phyloP scores from a whole-genome alignment of 2,797 vertebrate species.

The Esox lucius region DNA sequence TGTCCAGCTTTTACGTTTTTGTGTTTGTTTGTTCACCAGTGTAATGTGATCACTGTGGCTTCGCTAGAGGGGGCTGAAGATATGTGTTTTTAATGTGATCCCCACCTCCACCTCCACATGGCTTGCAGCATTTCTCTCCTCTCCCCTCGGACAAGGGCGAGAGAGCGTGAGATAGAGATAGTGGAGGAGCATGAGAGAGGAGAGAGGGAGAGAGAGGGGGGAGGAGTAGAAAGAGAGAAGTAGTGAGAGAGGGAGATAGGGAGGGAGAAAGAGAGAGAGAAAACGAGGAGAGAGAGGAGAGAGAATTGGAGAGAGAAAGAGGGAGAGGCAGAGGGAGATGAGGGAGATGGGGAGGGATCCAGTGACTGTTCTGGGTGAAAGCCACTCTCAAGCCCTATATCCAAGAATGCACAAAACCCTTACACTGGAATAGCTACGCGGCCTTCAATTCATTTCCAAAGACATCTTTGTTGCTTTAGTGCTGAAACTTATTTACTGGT shows the following conservation, averaged over 20 bases:
- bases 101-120: no score
- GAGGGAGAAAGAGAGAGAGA: not conserved
- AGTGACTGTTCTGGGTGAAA: constrained; percentile 38
- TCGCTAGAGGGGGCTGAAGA: not conserved
- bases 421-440: constrained; percentile 28
- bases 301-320: not conserved
- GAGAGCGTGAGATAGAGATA: not conserved
- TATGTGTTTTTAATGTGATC: not conserved
- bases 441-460: constrained; percentile 34
- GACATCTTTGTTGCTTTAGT: constrained; percentile 44
- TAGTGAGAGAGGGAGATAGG: not conserved
- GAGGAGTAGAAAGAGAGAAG: no score
- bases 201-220: no score
- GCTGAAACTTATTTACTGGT: constrained; percentile 28
- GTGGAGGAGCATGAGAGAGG: not conserved
- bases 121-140: not conserved
- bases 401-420: constrained; percentile 27
- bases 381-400: constrained; percentile 10
- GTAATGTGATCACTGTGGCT: constrained; percentile 2
- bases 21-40: constrained; percentile 20
- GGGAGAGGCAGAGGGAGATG: constrained; percentile 2
- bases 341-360: not conserved
- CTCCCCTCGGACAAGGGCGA: no score
- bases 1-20: not conserved
- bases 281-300: no score